A percentile compares a stretch with the other conserved stretches of the same genome.
Evolutionary conservation across 1,140 invertebrate species (phyloP).

Genomic region (Drosophila auraria): DNA sequence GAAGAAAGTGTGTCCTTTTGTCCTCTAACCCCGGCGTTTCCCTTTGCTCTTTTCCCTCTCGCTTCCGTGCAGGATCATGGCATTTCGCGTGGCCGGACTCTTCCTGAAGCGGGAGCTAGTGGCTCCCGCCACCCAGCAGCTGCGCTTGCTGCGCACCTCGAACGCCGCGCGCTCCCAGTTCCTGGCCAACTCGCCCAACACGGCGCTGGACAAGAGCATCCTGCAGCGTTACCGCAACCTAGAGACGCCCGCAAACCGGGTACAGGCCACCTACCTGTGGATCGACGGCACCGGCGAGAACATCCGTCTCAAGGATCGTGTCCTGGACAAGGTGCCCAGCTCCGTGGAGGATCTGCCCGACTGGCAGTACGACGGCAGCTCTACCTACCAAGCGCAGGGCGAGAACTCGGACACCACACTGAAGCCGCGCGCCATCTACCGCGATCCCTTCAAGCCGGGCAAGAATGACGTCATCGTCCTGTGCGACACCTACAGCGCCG

Average conservation of each 20-base stretch:
- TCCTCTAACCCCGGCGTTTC: constrained; percentile 17
- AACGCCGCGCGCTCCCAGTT: constrained; percentile 52
- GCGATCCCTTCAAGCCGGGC: constrained; percentile 94
- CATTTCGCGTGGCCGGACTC: constrained; percentile 80
- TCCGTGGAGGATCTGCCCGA: constrained; percentile 91
- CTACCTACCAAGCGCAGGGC: constrained; percentile 91
- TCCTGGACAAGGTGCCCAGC: constrained; percentile 91
- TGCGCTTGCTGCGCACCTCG: constrained; percentile 57
- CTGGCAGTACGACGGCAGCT: constrained; percentile 98
- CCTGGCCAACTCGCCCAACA: constrained; percentile 89
- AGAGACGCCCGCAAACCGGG: constrained; percentile 90
- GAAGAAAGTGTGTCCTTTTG: constrained; percentile 66
- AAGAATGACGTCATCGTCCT: constrained; percentile 93
- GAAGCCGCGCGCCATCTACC: constrained; percentile 93
- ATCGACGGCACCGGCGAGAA: constrained; percentile 96
- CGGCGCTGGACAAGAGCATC: constrained; percentile 90
- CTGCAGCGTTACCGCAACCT: constrained; percentile 90
- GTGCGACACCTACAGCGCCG: constrained; percentile 91
- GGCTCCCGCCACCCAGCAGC: constrained; percentile 54
- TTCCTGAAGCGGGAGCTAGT: constrained; percentile 75
- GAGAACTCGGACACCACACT: constrained; percentile 94
- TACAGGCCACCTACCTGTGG: constrained; percentile 96
- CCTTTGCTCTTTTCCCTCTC: background rate
- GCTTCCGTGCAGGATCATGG: constrained; percentile 62
- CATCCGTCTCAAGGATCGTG: constrained; percentile 94